phyloP scores from a whole-genome alignment of 2,888 invertebrate species.

The Athalia circularis region DNA sequence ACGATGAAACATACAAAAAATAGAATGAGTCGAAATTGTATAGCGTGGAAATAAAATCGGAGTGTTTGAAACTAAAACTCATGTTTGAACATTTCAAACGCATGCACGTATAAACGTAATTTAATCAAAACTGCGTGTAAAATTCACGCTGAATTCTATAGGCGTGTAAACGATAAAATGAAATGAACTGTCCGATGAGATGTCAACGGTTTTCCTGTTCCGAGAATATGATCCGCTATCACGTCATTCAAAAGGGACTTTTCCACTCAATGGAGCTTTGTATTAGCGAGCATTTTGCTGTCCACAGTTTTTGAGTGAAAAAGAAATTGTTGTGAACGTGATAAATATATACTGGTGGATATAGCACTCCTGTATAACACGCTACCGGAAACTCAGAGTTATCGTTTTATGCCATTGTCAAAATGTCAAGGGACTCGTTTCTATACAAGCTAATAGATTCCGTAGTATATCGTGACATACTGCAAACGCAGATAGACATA shows the following conservation, averaged over 20 bases:
- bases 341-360: background rate
- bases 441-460: background rate
- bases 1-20: too few relatives aligned
- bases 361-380: too few relatives aligned
- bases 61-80: too few relatives aligned
- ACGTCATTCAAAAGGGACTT: conserved; percentile 13
- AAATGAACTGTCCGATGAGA: conserved; percentile 8
- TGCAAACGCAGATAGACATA: background rate
- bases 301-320: conserved; percentile 9
- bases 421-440: conserved; percentile 10
- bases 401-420: conserved; percentile 1
- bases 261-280: background rate
- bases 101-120: too few relatives aligned
- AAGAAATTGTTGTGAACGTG: conserved; percentile 14
- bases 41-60: too few relatives aligned
- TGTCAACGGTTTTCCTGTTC: conserved; percentile 1
- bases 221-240: background rate
- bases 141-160: background rate
- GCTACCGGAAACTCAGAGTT: too few relatives aligned
- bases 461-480: background rate
- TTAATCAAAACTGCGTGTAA: too few relatives aligned
- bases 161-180: background rate
- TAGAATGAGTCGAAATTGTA: too few relatives aligned
- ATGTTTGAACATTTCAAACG: too few relatives aligned
- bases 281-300: background rate